These are phyloP conservation scores for Polyommatus icarus DNA, from an alignment of 2,888 invertebrate genomes.

Conservation along the genomic window DNA sequence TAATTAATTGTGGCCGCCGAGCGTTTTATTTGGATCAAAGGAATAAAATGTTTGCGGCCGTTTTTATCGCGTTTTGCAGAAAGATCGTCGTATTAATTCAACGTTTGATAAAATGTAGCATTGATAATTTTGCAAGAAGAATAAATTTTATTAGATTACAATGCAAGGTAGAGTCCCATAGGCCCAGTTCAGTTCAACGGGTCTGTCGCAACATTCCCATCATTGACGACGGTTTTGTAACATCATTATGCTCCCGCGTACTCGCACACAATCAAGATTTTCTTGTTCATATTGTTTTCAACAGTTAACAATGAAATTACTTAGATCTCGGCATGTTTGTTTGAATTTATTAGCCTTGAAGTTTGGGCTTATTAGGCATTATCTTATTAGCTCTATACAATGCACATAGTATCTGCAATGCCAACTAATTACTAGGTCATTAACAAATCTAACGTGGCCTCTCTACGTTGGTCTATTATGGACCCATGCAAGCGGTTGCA, in stretches of 20 bases:
- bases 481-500: not conserved
- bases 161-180: constrained; percentile 13
- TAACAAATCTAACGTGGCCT: not conserved
- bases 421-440: not conserved
- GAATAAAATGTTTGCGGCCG: constrained; percentile 19
- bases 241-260: constrained; percentile 63
- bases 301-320: constrained; percentile 39
- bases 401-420: not conserved
- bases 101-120: not conserved
- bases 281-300: constrained; percentile 41
- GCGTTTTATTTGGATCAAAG: constrained; percentile 24
- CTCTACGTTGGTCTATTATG: too few species aligned
- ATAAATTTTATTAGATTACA: not conserved
- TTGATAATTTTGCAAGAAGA: not conserved
- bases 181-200: constrained; percentile 42
- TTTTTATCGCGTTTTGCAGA: not conserved
- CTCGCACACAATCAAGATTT: constrained; percentile 67
- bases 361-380: constrained; percentile 17
- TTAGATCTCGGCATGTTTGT: not conserved
- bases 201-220: constrained; percentile 62
- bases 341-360: constrained; percentile 14
- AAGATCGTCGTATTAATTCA: not conserved
- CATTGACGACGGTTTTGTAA: constrained; percentile 71
- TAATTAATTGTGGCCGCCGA: constrained; percentile 14
- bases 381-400: not conserved